phyloP scores from a whole-genome alignment of 2,797 vertebrate genomes.

The Nothura maculosa region DNA sequence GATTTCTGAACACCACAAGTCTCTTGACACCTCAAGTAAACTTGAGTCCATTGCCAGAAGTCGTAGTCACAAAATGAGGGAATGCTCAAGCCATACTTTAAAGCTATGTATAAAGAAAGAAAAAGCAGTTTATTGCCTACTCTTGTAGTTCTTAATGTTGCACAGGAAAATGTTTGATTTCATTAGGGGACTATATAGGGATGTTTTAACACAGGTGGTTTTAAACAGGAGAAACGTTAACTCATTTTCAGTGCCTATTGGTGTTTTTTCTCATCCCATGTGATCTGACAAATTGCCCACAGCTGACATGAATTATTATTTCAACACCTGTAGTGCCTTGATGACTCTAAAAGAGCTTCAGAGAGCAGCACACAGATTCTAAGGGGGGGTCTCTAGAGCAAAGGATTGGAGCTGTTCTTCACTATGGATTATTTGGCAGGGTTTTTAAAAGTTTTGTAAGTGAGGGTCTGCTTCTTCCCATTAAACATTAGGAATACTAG shows the following conservation, averaged over 20 bases:
- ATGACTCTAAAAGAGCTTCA: neutral
- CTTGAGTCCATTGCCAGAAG: neutral
- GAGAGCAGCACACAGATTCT: fast-evolving
- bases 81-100: neutral
- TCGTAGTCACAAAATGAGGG: neutral
- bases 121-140: neutral
- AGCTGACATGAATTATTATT: neutral
- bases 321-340: neutral
- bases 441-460: neutral
- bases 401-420: neutral
- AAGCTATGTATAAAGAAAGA: neutral
- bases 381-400: fast-evolving
- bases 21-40: neutral
- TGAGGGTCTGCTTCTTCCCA: fast-evolving
- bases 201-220: neutral
- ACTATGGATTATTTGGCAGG: neutral
- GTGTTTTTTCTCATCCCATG: fast-evolving
- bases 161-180: neutral
- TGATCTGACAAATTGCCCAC: neutral
- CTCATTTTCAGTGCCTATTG: neutral
- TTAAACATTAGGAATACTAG: neutral
- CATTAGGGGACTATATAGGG: neutral
- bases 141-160: neutral
- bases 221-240: neutral
- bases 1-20: neutral